A percentile compares a stretch with the other conserved stretches of the same genome.
phyloP scores from a whole-genome alignment of 2,888 invertebrate species.

The Caenorhabditis wallacei region DNA sequence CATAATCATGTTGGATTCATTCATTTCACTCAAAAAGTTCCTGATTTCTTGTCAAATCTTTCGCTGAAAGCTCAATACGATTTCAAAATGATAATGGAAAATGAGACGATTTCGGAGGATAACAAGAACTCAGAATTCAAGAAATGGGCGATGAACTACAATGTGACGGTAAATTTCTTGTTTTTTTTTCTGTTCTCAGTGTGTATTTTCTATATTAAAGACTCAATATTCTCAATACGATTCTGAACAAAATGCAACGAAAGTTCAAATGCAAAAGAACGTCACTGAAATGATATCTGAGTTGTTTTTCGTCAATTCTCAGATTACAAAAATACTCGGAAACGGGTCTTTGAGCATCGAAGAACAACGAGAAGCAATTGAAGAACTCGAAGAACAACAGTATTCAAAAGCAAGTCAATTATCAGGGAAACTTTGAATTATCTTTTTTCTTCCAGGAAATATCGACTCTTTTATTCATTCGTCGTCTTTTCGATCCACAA shows the following conservation, averaged over 20 bases:
- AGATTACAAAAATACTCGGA: conserved; percentile 38
- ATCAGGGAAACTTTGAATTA: conserved; percentile 12
- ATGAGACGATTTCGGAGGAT: conserved; percentile 14
- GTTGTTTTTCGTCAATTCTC: conserved; percentile 29
- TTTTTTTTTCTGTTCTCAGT: no score
- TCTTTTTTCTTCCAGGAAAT: conserved; percentile 19
- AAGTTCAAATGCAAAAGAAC: conserved; percentile 39
- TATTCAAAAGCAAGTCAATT: conserved; percentile 23
- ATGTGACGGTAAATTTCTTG: conserved; percentile 38
- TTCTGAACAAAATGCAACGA: conserved; percentile 10
- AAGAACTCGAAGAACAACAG: conserved; percentile 30
- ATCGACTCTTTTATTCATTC: conserved; percentile 28
- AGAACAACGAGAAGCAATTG: conserved; percentile 30
- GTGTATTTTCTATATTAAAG: neutral
- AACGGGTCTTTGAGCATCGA: conserved; percentile 36
- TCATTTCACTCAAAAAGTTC: conserved; percentile 20
- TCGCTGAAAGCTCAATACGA: conserved; percentile 55
- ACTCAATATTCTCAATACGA: conserved; percentile 25
- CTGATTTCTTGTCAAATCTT: conserved; percentile 26
- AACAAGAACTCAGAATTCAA: conserved; percentile 8
- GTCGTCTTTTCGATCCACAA: conserved; percentile 35
- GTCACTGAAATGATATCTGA: conserved; percentile 43
- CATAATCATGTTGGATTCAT: conserved; percentile 54
- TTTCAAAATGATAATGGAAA: conserved; percentile 46
- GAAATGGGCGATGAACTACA: conserved; percentile 43